Conservation (phyloP, 2,797 vertebrate genomes). For the Perodicticus potto region DNA sequence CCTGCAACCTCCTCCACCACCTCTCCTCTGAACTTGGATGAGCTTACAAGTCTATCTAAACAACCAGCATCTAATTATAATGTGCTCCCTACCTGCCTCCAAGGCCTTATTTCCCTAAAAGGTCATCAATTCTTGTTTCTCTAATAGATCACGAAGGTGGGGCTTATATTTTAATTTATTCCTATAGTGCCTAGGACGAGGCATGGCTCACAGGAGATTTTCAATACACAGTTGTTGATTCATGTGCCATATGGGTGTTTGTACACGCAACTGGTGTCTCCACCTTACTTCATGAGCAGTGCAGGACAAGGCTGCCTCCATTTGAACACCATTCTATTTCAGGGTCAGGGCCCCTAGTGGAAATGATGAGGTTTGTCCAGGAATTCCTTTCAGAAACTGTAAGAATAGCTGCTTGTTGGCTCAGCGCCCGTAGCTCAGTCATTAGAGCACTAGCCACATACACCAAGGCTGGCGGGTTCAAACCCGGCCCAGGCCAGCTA, state of each 20-base stretch:
- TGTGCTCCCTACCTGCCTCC: neutral
- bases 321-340: neutral
- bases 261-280: neutral
- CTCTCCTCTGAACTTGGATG: neutral
- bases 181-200: neutral
- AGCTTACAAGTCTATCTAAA: neutral
- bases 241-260: neutral
- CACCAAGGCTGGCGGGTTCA: too few species aligned
- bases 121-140: constrained; percentile 11
- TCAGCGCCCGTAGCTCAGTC: neutral
- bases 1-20: neutral
- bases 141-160: neutral
- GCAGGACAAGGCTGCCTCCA: neutral
- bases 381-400: neutral
- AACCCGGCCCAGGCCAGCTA: too few species aligned
- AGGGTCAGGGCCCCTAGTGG: neutral
- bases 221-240: neutral
- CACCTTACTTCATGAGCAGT: neutral
- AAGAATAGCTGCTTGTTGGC: neutral
- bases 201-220: neutral
- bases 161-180: neutral
- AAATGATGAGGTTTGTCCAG: neutral
- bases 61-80: neutral
- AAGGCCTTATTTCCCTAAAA: neutral
- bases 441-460: too few species aligned